Evolutionary conservation across 1,140 invertebrate species (phyloP), one percentile per base, ranked within the genome.

Genomic region (Amyelois transitella): DNA sequence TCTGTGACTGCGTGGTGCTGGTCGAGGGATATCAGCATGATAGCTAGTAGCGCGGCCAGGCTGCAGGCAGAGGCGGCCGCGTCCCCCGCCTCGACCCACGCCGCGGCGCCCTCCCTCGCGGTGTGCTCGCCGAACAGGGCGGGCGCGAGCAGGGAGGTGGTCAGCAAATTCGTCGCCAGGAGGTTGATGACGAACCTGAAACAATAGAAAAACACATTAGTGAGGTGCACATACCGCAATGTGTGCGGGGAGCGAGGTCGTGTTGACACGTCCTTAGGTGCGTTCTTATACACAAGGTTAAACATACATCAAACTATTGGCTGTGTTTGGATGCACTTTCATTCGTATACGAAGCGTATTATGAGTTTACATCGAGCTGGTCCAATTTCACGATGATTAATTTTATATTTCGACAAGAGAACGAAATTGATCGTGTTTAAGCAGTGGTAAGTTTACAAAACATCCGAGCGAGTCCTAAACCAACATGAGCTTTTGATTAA

Each of bases 1-100:
- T 95, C 94, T 4, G 95, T 94, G 22, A 97, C 95, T 0, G 96
- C 96, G 61, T 94, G 93, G 81, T 96, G 96, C 69, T 96, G 94
- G 73, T 97, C 96, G 1, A 96, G 85, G 0, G 94, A 94, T 28
- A 97, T 96, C 7, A 97, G 90, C 6, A 96, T 90, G 5, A 96
- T 92, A 0, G 94, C 93, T 18, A 96, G 89, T 1, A 87, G 59
- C 0, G 82, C 81, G 0, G 80, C 77, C 55, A 87, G 59, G 53
- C 82, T 81, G 69, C 79, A 86, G 12, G 77, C 79, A 1, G 82
- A 75, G 10, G 85, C 76, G 1, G 74, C 78, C 1, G 76, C 74
- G 59, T 89, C 85, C 6, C 86, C 78, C 0, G 77, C 77, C 55
- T 77, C 77, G n/a, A 75, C 63, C 75, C 80, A 82, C 25, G 66